phyloP scores from a whole-genome alignment of 2,888 invertebrate species.

The Timandra comae region DNA sequence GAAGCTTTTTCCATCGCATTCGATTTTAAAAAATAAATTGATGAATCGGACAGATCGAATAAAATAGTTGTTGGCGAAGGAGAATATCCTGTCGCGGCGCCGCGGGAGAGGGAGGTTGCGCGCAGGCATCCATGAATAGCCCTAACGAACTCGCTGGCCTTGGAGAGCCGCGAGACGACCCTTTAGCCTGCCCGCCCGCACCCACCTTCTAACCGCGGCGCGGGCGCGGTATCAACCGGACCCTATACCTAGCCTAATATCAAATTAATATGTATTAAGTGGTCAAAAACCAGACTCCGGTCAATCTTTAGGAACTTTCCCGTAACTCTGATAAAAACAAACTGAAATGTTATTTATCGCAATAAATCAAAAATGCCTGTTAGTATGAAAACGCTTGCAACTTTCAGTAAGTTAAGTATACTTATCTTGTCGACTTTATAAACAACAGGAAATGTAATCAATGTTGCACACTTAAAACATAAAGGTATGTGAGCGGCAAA shows the following conservation, averaged over 20 bases:
- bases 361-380: no score
- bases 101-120: slow-evolving; percentile 43
- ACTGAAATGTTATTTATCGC: no score
- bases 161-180: slow-evolving; percentile 46
- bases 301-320: no score
- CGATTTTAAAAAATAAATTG: slow-evolving; percentile 56
- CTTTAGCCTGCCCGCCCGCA: slow-evolving; percentile 37
- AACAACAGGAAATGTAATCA: slow-evolving; percentile 55
- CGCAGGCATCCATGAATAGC: slow-evolving; percentile 72
- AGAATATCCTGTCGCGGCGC: slow-evolving; percentile 63
- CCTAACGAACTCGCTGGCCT: slow-evolving; percentile 73
- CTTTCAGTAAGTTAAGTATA: no score
- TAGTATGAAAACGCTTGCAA: no score
- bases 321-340: no score
- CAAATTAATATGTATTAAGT: no score
- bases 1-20: slow-evolving; percentile 53
- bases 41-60: slow-evolving; percentile 50
- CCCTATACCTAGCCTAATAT: no score
- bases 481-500: slow-evolving; percentile 49
- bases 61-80: slow-evolving; percentile 52
- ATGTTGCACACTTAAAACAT: slow-evolving; percentile 31
- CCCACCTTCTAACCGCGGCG: slow-evolving; percentile 20
- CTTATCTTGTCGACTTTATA: no score
- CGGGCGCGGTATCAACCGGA: slow-evolving; percentile 1
- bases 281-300: no score